phyloP scores from a whole-genome alignment of 2,113 vertebrate species.

The Crotalus helleri region DNA sequence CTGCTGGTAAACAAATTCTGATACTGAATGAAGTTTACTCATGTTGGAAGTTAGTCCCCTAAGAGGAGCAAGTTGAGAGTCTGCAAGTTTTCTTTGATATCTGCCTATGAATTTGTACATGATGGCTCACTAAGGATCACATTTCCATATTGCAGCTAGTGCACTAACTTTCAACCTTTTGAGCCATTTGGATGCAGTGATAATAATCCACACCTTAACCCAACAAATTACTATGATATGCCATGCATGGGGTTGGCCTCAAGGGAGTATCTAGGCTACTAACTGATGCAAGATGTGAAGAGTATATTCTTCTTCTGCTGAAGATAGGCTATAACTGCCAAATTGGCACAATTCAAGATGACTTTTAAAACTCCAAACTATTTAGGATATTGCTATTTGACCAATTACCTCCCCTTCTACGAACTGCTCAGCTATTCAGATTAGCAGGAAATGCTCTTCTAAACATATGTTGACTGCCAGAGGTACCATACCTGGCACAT shows the following conservation, averaged over 20 bases:
- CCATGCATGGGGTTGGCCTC: not conserved
- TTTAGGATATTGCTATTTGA: not conserved
- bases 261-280: not conserved
- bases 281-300: not conserved
- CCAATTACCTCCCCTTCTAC: not conserved
- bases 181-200: not conserved
- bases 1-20: not conserved
- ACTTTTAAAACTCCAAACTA: not conserved
- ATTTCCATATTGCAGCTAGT: not conserved
- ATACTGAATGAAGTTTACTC: not conserved
- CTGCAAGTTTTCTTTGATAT: not conserved
- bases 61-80: not conserved
- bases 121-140: not conserved
- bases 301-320: not conserved
- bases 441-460: not conserved
- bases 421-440: not conserved
- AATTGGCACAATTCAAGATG: not conserved
- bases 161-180: not conserved
- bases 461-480: not conserved
- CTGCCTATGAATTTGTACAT: not conserved
- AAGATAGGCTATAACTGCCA: not conserved
- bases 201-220: not conserved
- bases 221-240: not conserved
- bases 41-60: not conserved
- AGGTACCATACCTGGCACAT: not conserved